phyloP scores from a whole-genome alignment of 2,888 invertebrate species.

The Anorthoa munda region DNA sequence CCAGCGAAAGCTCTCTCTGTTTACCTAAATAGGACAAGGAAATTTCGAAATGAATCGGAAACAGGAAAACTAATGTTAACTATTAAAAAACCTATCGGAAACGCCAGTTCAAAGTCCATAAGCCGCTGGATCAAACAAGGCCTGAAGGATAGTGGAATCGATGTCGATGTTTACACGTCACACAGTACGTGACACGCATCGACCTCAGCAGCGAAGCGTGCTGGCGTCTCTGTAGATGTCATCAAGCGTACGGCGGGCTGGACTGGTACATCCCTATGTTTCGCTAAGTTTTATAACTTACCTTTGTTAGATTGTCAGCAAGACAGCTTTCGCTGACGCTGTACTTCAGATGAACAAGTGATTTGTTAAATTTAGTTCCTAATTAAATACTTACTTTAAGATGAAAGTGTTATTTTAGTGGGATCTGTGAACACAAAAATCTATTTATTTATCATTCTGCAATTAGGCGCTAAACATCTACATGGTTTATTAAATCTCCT shows the following conservation, averaged over 20 bases:
- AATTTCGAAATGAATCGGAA: too few species aligned
- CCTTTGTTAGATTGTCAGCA: background rate
- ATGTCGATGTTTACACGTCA: background rate
- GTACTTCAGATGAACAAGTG: background rate
- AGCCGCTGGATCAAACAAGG: slow-evolving; percentile 8
- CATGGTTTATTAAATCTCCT: too few species aligned
- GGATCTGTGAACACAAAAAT: background rate
- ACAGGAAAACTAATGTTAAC: too few species aligned
- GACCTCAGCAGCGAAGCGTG: background rate
- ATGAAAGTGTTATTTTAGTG: background rate
- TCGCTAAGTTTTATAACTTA: slow-evolving; percentile 8
- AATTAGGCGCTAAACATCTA: too few species aligned
- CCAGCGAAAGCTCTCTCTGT: too few species aligned
- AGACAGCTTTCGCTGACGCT: slow-evolving; percentile 3
- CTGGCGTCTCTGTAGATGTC: slow-evolving; percentile 2
- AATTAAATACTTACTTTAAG: background rate
- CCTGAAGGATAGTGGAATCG: background rate
- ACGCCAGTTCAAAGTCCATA: slow-evolving; percentile 5
- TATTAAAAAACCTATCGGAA: slow-evolving; percentile 6
- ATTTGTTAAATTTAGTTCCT: background rate
- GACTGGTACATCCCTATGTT: slow-evolving; percentile 1
- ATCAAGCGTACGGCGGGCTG: slow-evolving; percentile 9
- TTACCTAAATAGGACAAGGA: too few species aligned
- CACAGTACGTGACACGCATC: background rate
- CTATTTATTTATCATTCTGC: too few species aligned